These are phyloP conservation scores for Pluvialis apricaria DNA, from an alignment of 2,113 vertebrate species.

Conservation along the genomic window DNA sequence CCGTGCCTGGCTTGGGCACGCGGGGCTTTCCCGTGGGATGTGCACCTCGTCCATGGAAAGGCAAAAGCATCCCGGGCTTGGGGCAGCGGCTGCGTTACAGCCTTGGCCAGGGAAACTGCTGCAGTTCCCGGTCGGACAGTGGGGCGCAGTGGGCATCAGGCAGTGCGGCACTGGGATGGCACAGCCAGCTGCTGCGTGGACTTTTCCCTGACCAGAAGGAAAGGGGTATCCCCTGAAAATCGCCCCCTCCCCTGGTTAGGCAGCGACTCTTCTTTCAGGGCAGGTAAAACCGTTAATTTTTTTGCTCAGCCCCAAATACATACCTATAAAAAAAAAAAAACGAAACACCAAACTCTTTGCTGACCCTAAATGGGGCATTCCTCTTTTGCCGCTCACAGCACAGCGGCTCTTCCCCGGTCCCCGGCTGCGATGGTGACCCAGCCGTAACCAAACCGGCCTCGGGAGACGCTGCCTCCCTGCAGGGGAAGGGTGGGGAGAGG, in stretches of 20 bases:
- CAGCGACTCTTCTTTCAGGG: too few relatives aligned
- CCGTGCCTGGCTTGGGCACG: accelerated
- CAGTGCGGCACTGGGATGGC: accelerated
- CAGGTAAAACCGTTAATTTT: too few relatives aligned
- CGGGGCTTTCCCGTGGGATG: background rate
- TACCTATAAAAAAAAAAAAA: too few relatives aligned
- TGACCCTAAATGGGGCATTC: background rate
- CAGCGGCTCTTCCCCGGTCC: background rate
- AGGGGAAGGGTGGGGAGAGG: slow-evolving; percentile 18
- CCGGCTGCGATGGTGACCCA: background rate
- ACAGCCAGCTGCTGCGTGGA: too few relatives aligned
- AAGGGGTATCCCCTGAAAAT: too few relatives aligned
- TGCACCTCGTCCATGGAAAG: background rate
- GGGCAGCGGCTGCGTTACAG: background rate
- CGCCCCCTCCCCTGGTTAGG: too few relatives aligned
- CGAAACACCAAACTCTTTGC: too few relatives aligned
- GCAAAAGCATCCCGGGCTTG: accelerated
- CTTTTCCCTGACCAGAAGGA: too few relatives aligned
- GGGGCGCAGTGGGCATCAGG: background rate
- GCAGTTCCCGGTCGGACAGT: accelerated
- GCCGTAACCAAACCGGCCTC: background rate
- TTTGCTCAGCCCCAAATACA: too few relatives aligned
- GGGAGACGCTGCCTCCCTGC: background rate
- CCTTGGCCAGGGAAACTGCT: background rate
- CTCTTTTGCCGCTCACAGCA: background rate